Conservation (phyloP, 1,140 invertebrate genomes). For the Drosophila truncata region DNA sequence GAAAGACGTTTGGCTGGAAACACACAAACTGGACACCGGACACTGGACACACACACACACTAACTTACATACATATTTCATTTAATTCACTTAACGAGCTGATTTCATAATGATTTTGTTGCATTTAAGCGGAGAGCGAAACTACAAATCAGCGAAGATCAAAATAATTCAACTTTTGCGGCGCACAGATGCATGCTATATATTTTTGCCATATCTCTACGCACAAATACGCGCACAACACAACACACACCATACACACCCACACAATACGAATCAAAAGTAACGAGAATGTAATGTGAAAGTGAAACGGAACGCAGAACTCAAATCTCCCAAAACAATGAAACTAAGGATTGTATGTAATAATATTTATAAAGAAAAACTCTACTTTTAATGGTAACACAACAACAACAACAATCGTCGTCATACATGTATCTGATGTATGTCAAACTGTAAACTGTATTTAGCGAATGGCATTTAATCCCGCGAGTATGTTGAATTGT, state of each 20-base stretch:
- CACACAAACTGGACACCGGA: constrained; percentile 15
- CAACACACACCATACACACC: background rate
- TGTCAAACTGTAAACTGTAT: constrained; percentile 58
- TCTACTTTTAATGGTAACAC: constrained; percentile 38
- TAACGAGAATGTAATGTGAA: constrained; percentile 22
- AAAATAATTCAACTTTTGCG: constrained; percentile 33
- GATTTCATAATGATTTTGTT: constrained; percentile 66
- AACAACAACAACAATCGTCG: constrained; percentile 20
- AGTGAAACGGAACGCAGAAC: constrained; percentile 36
- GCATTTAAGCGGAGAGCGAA: constrained; percentile 62
- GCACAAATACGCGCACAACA: constrained; percentile 31
- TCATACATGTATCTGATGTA: constrained; percentile 40
- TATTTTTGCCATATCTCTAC: constrained; percentile 47
- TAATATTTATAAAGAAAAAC: constrained; percentile 34
- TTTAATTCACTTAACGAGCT: constrained; percentile 62
- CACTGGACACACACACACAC: constrained; percentile 29
- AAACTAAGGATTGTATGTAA: constrained; percentile 67
- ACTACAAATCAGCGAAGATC: constrained; percentile 35
- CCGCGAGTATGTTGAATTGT: constrained; percentile 70
- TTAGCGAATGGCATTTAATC: constrained; percentile 80
- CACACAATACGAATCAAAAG: constrained; percentile 40
- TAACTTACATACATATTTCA: constrained; percentile 16
- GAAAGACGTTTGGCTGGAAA: constrained; percentile 50
- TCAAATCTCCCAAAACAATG: constrained; percentile 60
- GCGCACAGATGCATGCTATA: constrained; percentile 55